A percentile compares a stretch with the other conserved stretches of the same genome.
Evolutionary conservation across 2,797 vertebrate species (phyloP).

Genomic region (Lithobates sylvaticus): DNA sequence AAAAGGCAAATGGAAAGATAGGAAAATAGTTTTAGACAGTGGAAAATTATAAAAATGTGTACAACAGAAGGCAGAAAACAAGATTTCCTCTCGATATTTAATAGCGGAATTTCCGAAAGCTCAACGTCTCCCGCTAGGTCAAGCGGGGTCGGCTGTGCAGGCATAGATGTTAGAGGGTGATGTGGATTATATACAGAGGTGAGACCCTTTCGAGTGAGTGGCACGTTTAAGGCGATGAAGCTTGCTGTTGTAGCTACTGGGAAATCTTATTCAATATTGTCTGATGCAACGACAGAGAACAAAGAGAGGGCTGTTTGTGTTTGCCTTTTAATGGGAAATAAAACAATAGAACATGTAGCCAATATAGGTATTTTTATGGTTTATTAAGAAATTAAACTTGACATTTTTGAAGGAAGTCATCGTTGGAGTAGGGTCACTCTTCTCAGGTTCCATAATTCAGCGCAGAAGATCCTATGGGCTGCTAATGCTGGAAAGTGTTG

Average conservation of each 20-base stretch:
- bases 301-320: neutral
- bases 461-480: too few species aligned
- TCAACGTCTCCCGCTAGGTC: conserved; percentile 34
- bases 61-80: conserved; percentile 49
- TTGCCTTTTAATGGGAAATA: neutral
- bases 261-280: conserved; percentile 3
- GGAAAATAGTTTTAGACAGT: conserved; percentile 61
- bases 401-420: too few species aligned
- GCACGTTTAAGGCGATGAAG: conserved; percentile 22
- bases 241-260: conserved; percentile 18
- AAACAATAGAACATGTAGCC: neutral
- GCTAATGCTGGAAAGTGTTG: too few species aligned
- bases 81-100: conserved; percentile 40
- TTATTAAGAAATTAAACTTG: too few species aligned
- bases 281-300: neutral
- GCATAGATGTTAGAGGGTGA: conserved; percentile 54
- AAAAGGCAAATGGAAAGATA: conserved; percentile 61
- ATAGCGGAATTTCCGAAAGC: conserved; percentile 31
- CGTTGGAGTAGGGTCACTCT: too few species aligned
- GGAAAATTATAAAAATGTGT: conserved; percentile 55
- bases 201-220: conserved; percentile 44
- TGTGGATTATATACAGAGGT: conserved; percentile 47
- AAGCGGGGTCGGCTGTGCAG: conserved; percentile 25
- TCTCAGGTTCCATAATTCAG: too few species aligned
- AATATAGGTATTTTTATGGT: neutral